Percentiles rank a stretch among this genome's conserved stretches.
These are phyloP conservation scores for Argynnis bischoffii DNA, from an alignment of 2,888 invertebrate species.

Conservation along the genomic window DNA sequence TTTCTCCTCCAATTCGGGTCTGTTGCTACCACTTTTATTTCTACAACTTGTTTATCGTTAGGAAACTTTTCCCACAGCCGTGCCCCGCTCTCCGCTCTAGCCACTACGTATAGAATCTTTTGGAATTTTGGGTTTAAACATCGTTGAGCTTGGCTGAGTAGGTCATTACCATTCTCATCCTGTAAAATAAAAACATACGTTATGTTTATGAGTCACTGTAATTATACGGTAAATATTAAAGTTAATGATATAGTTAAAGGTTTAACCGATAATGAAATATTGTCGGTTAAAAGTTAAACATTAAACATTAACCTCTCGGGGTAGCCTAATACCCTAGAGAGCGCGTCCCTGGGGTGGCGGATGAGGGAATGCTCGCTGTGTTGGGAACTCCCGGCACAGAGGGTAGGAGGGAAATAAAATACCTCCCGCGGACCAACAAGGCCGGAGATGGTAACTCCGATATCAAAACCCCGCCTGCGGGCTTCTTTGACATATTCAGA, in stretches of 20 bases:
- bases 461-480: too few relatives aligned
- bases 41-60: constrained; percentile 77
- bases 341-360: too few relatives aligned
- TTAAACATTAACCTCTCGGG: too few relatives aligned
- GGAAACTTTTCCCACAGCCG: constrained; percentile 83
- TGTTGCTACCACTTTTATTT: constrained; percentile 86
- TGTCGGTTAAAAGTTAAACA: too few relatives aligned
- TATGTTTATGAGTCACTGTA: neutral
- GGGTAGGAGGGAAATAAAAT: too few relatives aligned
- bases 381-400: too few relatives aligned
- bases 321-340: too few relatives aligned
- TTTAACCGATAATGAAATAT: too few relatives aligned
- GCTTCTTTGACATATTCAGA: too few relatives aligned
- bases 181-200: constrained; percentile 40
- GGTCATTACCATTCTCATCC: constrained; percentile 59
- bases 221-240: neutral
- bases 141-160: constrained; percentile 68
- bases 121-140: constrained; percentile 84
- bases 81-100: constrained; percentile 79
- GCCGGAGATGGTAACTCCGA: too few relatives aligned
- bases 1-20: constrained; percentile 84
- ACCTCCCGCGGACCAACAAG: too few relatives aligned
- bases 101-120: constrained; percentile 84
- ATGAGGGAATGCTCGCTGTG: too few relatives aligned
- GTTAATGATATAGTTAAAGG: neutral